These are phyloP conservation scores for Falco concolor DNA, from an alignment of 2,797 vertebrate genomes.

Conservation along the genomic window DNA sequence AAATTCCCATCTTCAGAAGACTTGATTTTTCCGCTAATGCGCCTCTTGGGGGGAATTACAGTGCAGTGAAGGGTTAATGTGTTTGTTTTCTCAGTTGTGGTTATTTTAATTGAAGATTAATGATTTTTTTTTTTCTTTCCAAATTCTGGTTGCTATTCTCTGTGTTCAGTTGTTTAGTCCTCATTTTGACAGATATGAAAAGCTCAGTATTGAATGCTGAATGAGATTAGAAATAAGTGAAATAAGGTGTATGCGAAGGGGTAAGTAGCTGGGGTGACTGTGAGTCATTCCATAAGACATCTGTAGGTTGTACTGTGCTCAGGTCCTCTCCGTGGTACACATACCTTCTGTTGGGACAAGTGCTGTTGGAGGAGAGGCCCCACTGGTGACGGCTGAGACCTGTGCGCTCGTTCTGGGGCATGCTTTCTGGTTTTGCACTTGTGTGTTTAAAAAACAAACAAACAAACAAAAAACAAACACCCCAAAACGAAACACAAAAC, in stretches of 20 bases:
- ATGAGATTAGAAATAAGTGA: background rate
- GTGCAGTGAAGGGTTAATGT: background rate
- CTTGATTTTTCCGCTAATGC: background rate
- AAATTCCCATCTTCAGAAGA: background rate
- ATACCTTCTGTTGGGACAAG: background rate
- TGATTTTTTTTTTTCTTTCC: background rate
- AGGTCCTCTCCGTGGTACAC: background rate
- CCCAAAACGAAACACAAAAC: too few species aligned
- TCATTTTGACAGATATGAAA: background rate
- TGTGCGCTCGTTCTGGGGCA: background rate
- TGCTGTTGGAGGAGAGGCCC: background rate
- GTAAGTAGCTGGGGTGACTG: background rate
- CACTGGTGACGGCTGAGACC: background rate
- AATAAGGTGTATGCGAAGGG: background rate
- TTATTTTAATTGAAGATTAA: conserved; percentile 30
- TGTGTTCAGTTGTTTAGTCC: conserved; percentile 2
- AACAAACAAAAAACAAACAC: too few species aligned
- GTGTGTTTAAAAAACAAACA: background rate
- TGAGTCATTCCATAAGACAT: conserved; percentile 7
- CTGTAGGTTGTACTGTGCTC: background rate
- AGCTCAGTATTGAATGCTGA: background rate
- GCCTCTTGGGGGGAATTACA: background rate
- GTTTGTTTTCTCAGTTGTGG: background rate
- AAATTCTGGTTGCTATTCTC: background rate
- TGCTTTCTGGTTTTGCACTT: background rate